A percentile compares a stretch with the other conserved stretches of the same genome.
Evolutionary conservation across 2,113 vertebrate genomes (phyloP).

Genomic region (Meriones unguiculatus): DNA sequence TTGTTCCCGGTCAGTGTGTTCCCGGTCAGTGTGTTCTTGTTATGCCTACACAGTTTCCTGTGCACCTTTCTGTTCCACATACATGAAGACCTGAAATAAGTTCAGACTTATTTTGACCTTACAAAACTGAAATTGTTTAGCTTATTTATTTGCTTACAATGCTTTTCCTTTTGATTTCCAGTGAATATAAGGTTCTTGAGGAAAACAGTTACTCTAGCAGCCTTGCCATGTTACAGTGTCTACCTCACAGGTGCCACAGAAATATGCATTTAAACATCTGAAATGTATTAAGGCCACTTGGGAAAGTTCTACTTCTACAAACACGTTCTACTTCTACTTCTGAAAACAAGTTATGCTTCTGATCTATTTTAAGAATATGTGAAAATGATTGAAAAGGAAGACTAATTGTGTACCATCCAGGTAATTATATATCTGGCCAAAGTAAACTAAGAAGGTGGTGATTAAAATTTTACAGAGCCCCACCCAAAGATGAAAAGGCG

Average conservation of each 20-base stretch:
- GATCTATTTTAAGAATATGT: neutral
- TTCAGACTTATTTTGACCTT: neutral
- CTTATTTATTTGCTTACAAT: neutral
- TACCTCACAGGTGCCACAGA: neutral
- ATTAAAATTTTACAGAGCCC: neutral
- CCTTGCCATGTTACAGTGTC: neutral
- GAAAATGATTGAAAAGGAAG: neutral
- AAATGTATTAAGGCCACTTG: neutral
- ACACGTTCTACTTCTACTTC: too few species aligned
- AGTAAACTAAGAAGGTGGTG: neutral
- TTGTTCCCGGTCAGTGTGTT: too few species aligned
- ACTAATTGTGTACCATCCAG: neutral
- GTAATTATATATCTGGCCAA: neutral
- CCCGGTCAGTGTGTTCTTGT: neutral
- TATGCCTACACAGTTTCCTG: neutral
- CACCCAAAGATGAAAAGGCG: neutral
- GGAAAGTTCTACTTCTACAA: neutral
- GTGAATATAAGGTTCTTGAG: neutral
- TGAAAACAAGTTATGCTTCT: neutral
- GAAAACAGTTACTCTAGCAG: neutral
- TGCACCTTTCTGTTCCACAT: neutral
- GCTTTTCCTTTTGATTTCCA: neutral
- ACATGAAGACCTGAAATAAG: neutral
- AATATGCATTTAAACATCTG: neutral
- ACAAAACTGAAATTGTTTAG: neutral